Evolutionary conservation across 2,797 vertebrate species (phyloP), one percentile per base, ranked within the genome.

Genomic region (Parauchenoglanis punctatus): DNA sequence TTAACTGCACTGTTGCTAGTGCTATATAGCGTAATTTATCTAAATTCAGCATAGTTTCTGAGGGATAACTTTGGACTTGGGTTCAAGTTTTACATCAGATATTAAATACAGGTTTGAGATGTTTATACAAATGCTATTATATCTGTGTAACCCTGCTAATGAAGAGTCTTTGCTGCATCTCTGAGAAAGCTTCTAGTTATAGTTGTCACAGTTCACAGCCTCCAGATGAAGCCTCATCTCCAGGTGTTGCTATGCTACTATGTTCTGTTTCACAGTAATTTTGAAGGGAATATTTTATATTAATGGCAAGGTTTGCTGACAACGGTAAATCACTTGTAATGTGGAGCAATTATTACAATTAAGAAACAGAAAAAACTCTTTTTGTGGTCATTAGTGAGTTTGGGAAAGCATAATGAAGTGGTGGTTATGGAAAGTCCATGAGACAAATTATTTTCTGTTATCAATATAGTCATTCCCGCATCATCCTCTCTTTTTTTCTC

Each of bases 221-320:
- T 78, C n/a, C 52, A 61, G 20, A 58, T 72, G 63, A 81, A n/a
- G 8, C 17, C 28, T 61, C 11, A 35, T n/a, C 35, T 80, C 20
- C 52, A 61, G 52, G 31, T 77, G 81, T 70, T 84, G 73, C 35
- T 84, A 59, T 87, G 61, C 17, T 59, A 44, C 78, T 83, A 17
- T 8, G n/a, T 70, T 56, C 35, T 8, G 3, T 63, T 52, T 75
- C 70, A 49, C 68, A 83, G 12, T 52, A 10, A 52, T 63, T 54
- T 75, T 63, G 18, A 1, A 80, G 31, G 12, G 11, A 44, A 59
- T 40, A 25, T 40, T 40, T 40, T n/a, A 68, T 44, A 68, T 67
- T 77, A 25, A 0, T 83, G 40, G 52, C n/a, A 72, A 81, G 18
- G n/a, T 25, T 63, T 75, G 6, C 18, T 11, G 58, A 63, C 7